A percentile compares a stretch with the other conserved stretches of the same genome.
Evolutionary conservation across 2,797 vertebrate species (phyloP).

Genomic region (Nyctalus aviator): DNA sequence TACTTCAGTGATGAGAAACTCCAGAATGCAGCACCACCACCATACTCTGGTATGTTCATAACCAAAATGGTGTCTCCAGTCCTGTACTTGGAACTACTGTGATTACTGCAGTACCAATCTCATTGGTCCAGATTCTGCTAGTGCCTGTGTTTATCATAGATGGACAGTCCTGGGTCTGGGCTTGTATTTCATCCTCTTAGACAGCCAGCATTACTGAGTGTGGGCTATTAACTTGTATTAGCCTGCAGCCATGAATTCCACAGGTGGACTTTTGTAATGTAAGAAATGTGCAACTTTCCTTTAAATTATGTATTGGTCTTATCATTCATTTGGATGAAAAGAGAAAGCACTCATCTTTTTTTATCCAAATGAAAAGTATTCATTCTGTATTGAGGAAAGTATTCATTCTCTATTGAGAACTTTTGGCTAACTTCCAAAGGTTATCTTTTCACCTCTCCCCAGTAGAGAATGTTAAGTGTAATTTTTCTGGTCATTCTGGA

Average conservation of each 20-base stretch:
- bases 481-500: constrained; percentile 39
- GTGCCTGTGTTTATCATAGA: constrained; percentile 12
- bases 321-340: constrained; percentile 18
- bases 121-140: neutral
- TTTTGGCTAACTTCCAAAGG: neutral
- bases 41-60: neutral
- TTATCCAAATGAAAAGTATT: neutral
- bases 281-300: constrained; percentile 30
- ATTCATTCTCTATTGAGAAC: neutral
- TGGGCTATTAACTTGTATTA: constrained; percentile 44
- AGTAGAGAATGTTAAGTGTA: neutral
- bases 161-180: neutral
- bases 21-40: neutral
- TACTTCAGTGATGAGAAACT: constrained; percentile 7
- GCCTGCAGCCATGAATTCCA: constrained; percentile 1
- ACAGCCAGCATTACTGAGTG: neutral
- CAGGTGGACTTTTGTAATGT: constrained; percentile 4
- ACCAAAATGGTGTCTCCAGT: neutral
- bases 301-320: constrained; percentile 33
- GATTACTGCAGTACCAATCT: neutral
- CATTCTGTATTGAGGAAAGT: neutral
- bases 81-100: neutral
- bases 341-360: neutral
- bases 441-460: neutral
- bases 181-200: neutral